A percentile compares a stretch with the other conserved stretches of the same genome.
Evolutionary conservation across 1,140 invertebrate genomes (phyloP).

Genomic region (Leptinotarsa texana): DNA sequence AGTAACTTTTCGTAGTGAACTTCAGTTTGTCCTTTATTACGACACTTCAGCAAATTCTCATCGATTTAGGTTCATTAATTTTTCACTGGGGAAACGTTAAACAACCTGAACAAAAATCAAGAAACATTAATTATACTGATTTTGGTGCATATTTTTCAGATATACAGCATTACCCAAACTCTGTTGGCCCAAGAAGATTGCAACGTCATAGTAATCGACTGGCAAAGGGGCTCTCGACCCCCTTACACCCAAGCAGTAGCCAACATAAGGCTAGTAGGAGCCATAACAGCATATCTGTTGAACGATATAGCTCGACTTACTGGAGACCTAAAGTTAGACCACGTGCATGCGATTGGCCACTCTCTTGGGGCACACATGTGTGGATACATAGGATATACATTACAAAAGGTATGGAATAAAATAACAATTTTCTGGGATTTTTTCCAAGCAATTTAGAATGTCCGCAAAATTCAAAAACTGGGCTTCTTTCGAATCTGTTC

Average conservation of each 20-base stretch:
- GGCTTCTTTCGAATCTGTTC: no score
- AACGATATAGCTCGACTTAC: slow-evolving; percentile 57
- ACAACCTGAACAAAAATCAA: no score
- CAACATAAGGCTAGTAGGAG: slow-evolving; percentile 84
- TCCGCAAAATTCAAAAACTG: no score
- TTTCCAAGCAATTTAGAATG: no score
- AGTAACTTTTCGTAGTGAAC: no score
- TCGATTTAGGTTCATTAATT: no score
- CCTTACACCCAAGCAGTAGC: slow-evolving; percentile 90
- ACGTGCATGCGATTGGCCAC: slow-evolving; percentile 87
- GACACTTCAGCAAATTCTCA: no score
- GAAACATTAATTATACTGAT: no score
- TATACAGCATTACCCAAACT: slow-evolving; percentile 64
- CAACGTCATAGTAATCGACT: slow-evolving; percentile 82
- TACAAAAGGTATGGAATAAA: slow-evolving; percentile 60
- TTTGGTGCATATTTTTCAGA: slow-evolving; percentile 52
- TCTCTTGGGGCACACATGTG: slow-evolving; percentile 85
- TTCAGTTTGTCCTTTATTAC: no score
- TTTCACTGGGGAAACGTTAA: no score
- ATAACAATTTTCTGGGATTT: no score
- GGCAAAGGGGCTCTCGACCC: slow-evolving; percentile 81
- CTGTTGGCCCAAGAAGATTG: slow-evolving; percentile 68
- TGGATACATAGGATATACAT: slow-evolving; percentile 78
- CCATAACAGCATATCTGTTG: slow-evolving; percentile 76
- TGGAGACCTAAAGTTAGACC: slow-evolving; percentile 58